Evolutionary conservation across 2,113 vertebrate species (phyloP).

Genomic region (Loxodonta africana): DNA sequence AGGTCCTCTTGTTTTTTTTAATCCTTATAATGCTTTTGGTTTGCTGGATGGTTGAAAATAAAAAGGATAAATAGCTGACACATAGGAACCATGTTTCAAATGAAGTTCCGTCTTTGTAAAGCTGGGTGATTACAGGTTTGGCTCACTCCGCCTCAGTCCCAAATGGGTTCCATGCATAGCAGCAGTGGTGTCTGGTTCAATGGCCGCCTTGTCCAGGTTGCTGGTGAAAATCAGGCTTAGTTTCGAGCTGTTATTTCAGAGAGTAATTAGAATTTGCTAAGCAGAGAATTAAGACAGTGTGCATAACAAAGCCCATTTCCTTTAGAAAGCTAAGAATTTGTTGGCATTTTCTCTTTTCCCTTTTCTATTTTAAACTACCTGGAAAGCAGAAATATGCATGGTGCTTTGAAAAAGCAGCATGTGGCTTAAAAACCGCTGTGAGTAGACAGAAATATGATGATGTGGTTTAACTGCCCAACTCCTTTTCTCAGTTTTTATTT

Average conservation of each 20-base stretch:
- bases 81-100: conserved; percentile 37
- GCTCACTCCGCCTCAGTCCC: conserved; percentile 30
- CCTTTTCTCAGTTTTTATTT: not conserved
- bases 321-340: conserved; percentile 12
- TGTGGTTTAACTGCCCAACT: not conserved
- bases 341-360: not conserved
- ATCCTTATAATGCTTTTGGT: conserved; percentile 84
- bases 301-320: conserved; percentile 39
- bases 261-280: conserved; percentile 66
- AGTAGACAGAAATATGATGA: not conserved
- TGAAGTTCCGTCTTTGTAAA: not conserved
- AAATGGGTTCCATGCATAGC: not conserved
- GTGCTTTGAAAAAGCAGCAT: not conserved
- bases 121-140: conserved; percentile 5
- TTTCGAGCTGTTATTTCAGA: conserved; percentile 62
- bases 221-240: not conserved
- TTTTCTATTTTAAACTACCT: not conserved
- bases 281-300: not conserved
- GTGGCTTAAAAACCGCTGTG: not conserved
- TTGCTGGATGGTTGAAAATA: conserved; percentile 79
- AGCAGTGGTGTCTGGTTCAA: conserved; percentile 15
- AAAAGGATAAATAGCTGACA: conserved; percentile 79
- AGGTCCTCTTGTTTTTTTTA: conserved; percentile 77
- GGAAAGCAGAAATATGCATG: not conserved
- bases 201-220: conserved; percentile 6